A percentile compares a stretch with the other conserved stretches of the same genome.
phyloP scores from a whole-genome alignment of 2,113 vertebrate genomes.

The Mionectes macconnelli region DNA sequence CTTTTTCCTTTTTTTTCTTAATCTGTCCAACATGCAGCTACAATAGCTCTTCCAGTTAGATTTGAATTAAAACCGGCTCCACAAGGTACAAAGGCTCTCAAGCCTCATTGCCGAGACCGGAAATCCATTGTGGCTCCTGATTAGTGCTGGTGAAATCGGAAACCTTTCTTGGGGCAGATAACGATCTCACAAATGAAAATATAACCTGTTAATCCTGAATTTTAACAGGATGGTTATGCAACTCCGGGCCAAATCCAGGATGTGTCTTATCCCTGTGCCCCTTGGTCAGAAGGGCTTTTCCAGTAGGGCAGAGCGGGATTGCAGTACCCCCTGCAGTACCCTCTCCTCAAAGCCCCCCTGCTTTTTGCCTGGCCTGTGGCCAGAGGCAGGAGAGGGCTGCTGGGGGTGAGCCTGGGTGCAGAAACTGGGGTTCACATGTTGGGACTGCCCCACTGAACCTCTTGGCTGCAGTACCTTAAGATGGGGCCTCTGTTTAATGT shows the following conservation, averaged over 20 bases:
- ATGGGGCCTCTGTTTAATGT: neutral
- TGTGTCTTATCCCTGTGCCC: neutral
- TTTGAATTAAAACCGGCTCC: constrained; percentile 45
- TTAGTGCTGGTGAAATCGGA: constrained; percentile 63
- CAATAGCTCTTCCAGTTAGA: neutral
- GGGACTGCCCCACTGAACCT: neutral
- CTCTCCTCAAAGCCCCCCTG: neutral
- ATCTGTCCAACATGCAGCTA: constrained; percentile 31
- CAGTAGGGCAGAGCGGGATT: neutral
- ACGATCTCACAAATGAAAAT: constrained; percentile 43
- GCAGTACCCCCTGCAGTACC: neutral
- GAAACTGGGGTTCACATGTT: neutral
- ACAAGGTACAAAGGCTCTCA: constrained; percentile 2
- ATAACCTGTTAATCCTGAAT: constrained; percentile 65
- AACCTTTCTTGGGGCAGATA: constrained; percentile 52
- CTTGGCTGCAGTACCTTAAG: neutral
- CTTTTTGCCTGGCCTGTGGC: neutral
- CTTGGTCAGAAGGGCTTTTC: neutral
- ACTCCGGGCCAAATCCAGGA: constrained; percentile 11
- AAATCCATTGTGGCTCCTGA: constrained; percentile 59
- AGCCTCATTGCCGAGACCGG: neutral
- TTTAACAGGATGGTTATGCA: constrained; percentile 17
- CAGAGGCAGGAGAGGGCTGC: neutral
- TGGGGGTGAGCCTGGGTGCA: neutral
- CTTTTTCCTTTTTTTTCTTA: neutral